Conservation (phyloP, 2,797 vertebrate genomes). For the Macropus fuliginosus region DNA sequence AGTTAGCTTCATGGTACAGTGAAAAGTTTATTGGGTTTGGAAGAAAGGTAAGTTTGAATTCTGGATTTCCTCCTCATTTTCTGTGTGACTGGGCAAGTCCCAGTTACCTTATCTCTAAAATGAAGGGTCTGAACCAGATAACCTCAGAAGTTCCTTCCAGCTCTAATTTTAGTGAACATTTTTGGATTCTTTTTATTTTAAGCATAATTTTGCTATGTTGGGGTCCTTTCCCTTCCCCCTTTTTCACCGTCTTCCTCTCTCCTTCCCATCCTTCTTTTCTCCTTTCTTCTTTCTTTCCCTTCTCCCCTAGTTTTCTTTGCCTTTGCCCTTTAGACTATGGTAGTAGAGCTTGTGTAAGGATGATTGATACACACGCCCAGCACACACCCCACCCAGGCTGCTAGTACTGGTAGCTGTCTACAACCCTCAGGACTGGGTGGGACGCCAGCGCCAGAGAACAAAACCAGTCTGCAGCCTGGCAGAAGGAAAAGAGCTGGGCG, state of each 20-base stretch:
- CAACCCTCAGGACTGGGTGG: neutral
- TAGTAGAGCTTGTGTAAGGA: neutral
- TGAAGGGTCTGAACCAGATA: neutral
- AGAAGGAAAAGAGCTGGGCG: neutral
- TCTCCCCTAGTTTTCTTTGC: neutral
- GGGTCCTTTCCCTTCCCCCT: neutral
- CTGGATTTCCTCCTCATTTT: neutral
- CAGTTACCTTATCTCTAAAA: neutral
- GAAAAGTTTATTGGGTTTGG: neutral
- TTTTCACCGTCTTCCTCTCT: neutral
- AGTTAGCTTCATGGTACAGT: neutral
- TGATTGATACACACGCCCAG: neutral
- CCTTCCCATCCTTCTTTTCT: neutral
- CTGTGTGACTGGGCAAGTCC: neutral
- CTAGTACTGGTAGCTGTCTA: neutral
- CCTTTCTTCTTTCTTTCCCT: neutral
- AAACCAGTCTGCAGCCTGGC: rapidly evolving
- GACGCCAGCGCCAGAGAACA: neutral
- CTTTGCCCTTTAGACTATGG: neutral
- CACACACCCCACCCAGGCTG: neutral
- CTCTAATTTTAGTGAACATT: neutral
- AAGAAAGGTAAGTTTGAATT: neutral
- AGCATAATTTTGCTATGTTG: neutral
- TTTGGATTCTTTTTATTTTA: neutral
- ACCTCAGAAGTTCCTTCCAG: neutral